These are phyloP conservation scores for Zaprionus gabonicus DNA, from an alignment of 1,140 invertebrate genomes.

Conservation along the genomic window DNA sequence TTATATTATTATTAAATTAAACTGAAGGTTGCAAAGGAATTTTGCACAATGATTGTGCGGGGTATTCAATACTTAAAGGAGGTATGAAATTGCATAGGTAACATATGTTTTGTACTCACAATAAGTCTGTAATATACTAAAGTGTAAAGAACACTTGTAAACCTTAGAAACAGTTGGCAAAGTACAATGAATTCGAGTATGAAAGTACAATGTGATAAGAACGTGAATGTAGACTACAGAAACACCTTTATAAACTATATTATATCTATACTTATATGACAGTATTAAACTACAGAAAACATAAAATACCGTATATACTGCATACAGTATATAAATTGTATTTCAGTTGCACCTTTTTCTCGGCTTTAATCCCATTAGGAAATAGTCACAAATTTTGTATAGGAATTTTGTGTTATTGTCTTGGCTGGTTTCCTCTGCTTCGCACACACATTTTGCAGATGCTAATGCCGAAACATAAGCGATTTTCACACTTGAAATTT, in stretches of 20 bases:
- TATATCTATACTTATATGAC: too few species aligned
- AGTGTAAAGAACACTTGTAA: not conserved
- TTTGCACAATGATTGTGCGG: not conserved
- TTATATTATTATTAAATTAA: conserved; percentile 14
- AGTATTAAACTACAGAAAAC: too few species aligned
- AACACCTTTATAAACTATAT: too few species aligned
- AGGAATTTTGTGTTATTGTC: conserved; percentile 39
- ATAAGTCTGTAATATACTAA: too few species aligned
- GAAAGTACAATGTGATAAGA: too few species aligned
- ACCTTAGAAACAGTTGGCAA: not conserved
- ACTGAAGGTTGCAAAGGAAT: not conserved
- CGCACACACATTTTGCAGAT: conserved; percentile 56
- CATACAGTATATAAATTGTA: not conserved
- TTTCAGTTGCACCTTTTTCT: not conserved
- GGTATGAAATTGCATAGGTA: not conserved
- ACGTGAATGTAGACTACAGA: too few species aligned
- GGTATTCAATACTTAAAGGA: not conserved
- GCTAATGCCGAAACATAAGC: conserved; percentile 64
- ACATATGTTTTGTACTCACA: not conserved
- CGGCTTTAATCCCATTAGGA: conserved; percentile 43
- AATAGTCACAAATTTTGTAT: conserved; percentile 24
- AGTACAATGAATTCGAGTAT: too few species aligned
- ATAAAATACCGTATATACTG: not conserved
- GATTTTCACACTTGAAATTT: conserved; percentile 74
- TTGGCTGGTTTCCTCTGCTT: not conserved